phyloP scores from a whole-genome alignment of 2,797 vertebrate genomes.

The Pogonophryne albipinna region DNA sequence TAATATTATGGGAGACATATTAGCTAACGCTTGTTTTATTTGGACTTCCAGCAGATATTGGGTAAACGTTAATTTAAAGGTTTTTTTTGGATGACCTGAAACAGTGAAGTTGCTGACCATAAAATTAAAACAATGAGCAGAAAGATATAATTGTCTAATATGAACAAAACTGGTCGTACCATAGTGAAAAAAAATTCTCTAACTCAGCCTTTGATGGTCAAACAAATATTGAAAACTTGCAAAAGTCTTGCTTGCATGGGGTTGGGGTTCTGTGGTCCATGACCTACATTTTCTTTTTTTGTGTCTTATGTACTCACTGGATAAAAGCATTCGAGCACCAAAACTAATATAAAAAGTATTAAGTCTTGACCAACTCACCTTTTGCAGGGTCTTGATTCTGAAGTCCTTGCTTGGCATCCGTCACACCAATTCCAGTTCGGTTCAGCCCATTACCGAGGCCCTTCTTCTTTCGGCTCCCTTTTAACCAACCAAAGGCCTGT shows the following conservation, averaged over 20 bases:
- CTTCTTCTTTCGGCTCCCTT: conserved; percentile 86
- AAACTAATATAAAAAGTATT: not conserved
- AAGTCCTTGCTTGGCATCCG: conserved; percentile 62
- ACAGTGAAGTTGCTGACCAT: no score
- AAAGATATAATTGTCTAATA: no score
- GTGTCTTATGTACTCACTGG: not conserved
- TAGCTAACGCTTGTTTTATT: not conserved
- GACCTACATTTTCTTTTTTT: not conserved
- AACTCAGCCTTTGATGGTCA: not conserved
- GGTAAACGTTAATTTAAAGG: no score
- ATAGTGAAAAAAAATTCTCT: no score
- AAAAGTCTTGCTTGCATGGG: not conserved
- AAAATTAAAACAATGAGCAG: conserved; percentile 9
- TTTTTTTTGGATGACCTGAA: no score
- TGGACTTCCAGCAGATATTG: no score
- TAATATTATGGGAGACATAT: not conserved
- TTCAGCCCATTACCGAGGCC: conserved; percentile 62
- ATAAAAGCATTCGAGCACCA: not conserved
- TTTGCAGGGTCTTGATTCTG: conserved; percentile 72
- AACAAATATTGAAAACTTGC: not conserved
- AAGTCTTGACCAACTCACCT: conserved; percentile 68
- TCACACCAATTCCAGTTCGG: conserved; percentile 36
- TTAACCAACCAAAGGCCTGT: conserved; percentile 91
- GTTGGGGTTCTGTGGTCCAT: not conserved
- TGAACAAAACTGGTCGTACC: no score